Percentiles rank a stretch among this genome's conserved stretches.
These are phyloP conservation scores for Laupala kohalensis DNA, from an alignment of 1,140 invertebrate genomes.

Conservation along the genomic window DNA sequence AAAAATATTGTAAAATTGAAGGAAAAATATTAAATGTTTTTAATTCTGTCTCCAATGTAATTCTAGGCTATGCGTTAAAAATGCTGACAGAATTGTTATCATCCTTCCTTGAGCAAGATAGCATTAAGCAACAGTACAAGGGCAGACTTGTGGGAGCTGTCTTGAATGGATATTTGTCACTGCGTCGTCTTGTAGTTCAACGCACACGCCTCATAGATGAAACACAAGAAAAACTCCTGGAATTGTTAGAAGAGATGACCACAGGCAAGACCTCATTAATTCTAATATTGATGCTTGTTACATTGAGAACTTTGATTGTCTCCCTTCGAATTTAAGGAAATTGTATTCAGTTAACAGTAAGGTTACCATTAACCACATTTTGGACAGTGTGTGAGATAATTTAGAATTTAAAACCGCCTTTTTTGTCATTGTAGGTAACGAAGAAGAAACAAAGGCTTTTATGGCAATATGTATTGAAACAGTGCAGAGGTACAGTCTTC, in stretches of 20 bases:
- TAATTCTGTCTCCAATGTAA: no score
- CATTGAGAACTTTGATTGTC: not conserved
- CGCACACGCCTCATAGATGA: conserved; percentile 90
- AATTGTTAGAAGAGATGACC: conserved; percentile 92
- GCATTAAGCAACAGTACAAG: conserved; percentile 80
- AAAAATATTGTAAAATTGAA: no score
- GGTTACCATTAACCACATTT: no score
- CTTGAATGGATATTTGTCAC: conserved; percentile 84
- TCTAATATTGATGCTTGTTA: not conserved
- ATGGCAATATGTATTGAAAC: conserved; percentile 96
- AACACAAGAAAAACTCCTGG: conserved; percentile 88
- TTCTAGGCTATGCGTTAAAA: conserved; percentile 65
- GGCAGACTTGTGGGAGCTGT: conserved; percentile 74
- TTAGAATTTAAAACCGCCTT: no score
- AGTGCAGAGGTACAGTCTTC: conserved; percentile 78
- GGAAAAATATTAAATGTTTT: no score
- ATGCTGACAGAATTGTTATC: conserved; percentile 77
- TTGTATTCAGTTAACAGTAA: no score
- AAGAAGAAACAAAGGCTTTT: conserved; percentile 90
- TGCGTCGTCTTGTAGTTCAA: conserved; percentile 84
- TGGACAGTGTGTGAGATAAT: no score
- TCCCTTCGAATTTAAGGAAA: no score
- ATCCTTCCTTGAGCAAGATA: conserved; percentile 66
- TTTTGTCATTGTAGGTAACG: conserved; percentile 67
- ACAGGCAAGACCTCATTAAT: conserved; percentile 36